Conservation (phyloP, 2,797 vertebrate genomes). For the Sphenopsis melanotis region DNA sequence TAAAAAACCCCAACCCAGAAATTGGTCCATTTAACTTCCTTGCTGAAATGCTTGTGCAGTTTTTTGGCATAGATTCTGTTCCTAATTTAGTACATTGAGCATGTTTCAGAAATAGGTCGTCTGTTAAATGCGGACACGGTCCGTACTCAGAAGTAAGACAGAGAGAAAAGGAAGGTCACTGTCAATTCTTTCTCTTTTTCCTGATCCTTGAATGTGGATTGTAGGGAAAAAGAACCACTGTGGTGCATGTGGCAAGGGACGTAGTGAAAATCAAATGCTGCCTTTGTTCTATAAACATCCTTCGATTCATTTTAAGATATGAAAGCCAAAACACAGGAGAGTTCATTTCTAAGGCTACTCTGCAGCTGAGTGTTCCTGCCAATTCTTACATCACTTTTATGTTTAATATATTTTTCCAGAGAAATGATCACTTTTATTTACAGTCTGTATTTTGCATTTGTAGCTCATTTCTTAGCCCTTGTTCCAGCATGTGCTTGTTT, state of each 20-base stretch:
- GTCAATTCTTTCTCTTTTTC: neutral
- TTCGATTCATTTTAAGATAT: neutral
- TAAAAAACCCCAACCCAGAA: neutral
- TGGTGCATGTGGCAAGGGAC: neutral
- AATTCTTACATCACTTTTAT: slow-evolving; percentile 23
- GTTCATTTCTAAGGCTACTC: neutral
- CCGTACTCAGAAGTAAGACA: neutral
- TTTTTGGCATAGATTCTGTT: slow-evolving; percentile 58
- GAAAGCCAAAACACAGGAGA: neutral
- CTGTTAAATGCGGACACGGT: slow-evolving; percentile 36
- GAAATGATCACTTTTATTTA: neutral
- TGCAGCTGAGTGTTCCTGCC: neutral
- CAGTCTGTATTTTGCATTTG: neutral
- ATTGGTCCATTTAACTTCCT: neutral
- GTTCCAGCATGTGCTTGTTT: neutral
- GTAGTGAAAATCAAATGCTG: neutral
- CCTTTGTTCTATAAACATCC: slow-evolving; percentile 22
- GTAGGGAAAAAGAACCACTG: neutral
- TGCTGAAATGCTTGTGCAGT: neutral
- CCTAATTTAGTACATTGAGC: slow-evolving; percentile 43
- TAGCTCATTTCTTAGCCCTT: neutral
- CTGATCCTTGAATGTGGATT: neutral
- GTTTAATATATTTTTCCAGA: slow-evolving; percentile 13
- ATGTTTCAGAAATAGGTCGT: slow-evolving; percentile 54
- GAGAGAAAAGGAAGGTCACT: slow-evolving; percentile 36